A percentile compares a stretch with the other conserved stretches of the same genome.
phyloP scores from a whole-genome alignment of 2,797 vertebrate species.

The Gymnoscopelus braueri region DNA sequence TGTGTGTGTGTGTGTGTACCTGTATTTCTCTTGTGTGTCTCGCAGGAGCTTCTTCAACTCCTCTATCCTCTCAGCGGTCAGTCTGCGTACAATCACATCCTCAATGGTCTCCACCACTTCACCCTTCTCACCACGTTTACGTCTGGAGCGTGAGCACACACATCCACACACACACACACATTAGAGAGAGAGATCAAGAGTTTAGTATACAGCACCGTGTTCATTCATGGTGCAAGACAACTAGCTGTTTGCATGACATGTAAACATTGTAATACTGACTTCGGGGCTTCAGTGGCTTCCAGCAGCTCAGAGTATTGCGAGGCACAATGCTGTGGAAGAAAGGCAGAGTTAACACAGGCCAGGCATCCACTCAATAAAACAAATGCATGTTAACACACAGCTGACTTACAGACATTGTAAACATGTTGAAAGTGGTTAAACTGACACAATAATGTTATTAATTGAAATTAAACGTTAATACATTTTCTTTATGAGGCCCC shows the following conservation, averaged over 20 bases:
- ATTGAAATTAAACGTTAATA: too few species aligned
- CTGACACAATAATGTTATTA: too few species aligned
- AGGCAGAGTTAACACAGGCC: slow-evolving; percentile 7
- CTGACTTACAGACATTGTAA: too few species aligned
- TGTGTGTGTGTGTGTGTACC: slow-evolving; percentile 71
- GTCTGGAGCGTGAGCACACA: slow-evolving; percentile 72
- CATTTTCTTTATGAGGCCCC: too few species aligned
- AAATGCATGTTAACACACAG: too few species aligned
- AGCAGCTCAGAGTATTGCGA: slow-evolving; percentile 98
- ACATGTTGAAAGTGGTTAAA: too few species aligned
- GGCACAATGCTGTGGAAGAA: slow-evolving; percentile 91
- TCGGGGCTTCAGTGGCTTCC: slow-evolving; percentile 97
- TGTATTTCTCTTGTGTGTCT: slow-evolving; percentile 97
- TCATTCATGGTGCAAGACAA: accelerated
- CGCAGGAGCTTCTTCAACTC: slow-evolving; percentile 95
- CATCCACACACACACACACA: neutral
- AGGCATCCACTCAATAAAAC: too few species aligned
- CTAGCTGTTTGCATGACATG: neutral
- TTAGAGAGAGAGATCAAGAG: too few species aligned
- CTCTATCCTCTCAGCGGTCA: slow-evolving; percentile 95
- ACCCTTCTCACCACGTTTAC: slow-evolving; percentile 97
- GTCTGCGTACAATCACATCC: slow-evolving; percentile 95
- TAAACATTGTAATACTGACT: slow-evolving; percentile 84
- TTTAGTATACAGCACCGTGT: neutral
- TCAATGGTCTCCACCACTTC: slow-evolving; percentile 99